Conservation (phyloP, 1,140 invertebrate genomes). For the Rhopalosiphum maidis region DNA sequence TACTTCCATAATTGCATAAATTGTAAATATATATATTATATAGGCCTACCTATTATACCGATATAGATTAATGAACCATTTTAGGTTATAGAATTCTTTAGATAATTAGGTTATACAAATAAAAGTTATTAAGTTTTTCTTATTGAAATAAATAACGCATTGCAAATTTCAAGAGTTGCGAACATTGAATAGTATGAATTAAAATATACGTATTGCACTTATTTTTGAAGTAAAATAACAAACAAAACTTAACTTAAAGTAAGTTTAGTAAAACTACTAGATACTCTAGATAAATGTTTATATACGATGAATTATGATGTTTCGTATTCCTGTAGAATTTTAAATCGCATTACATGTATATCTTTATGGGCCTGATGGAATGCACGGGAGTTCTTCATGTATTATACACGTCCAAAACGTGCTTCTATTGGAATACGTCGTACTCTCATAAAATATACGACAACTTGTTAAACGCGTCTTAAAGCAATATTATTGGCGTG, state of each 20-base stretch:
- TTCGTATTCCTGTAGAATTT: neutral
- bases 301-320: neutral
- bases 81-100: neutral
- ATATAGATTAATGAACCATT: neutral
- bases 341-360: neutral
- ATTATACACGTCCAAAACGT: neutral
- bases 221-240: neutral
- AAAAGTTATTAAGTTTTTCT: neutral
- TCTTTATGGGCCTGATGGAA: constrained; percentile 22
- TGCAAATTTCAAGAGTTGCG: neutral
- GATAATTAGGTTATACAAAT: neutral
- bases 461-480: neutral
- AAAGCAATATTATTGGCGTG: neutral
- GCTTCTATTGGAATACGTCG: neutral
- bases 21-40: neutral
- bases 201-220: neutral
- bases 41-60: neutral
- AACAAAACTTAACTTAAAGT: neutral
- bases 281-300: neutral
- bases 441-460: neutral
- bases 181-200: neutral
- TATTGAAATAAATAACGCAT: neutral
- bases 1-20: no score
- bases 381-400: neutral
- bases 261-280: neutral